Conservation (phyloP, 1,140 invertebrate genomes). For the Lordiphosa collinella region DNA sequence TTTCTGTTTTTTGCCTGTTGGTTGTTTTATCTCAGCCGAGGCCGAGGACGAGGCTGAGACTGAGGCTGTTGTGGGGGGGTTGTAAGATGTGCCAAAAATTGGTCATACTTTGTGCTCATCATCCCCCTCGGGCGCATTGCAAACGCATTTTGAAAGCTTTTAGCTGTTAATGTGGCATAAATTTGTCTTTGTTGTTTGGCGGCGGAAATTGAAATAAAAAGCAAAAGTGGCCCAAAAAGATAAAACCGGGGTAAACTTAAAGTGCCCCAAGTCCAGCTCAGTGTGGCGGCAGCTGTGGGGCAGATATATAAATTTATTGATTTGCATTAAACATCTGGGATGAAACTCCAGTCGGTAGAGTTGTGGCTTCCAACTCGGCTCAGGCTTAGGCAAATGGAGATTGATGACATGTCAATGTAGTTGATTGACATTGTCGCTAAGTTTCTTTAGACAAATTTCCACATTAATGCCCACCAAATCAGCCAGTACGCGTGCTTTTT, state of each 20-base stretch:
- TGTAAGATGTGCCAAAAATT: conserved; percentile 52
- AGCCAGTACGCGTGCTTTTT: no score
- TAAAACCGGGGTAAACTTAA: conserved; percentile 38
- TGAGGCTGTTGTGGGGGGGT: neutral
- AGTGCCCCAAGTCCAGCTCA: conserved; percentile 42
- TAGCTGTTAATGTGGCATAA: conserved; percentile 77
- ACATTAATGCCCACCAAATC: no score
- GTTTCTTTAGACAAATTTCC: neutral
- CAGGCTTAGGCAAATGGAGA: conserved; percentile 39
- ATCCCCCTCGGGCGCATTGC: conserved; percentile 44
- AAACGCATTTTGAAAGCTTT: conserved; percentile 77
- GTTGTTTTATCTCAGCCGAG: conserved; percentile 1
- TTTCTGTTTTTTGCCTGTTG: conserved; percentile 12
- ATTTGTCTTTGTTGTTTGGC: conserved; percentile 74
- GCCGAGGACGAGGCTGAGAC: no score
- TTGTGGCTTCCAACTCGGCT: neutral
- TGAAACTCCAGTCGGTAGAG: conserved; percentile 8
- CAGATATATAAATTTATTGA: conserved; percentile 61
- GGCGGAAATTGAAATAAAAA: conserved; percentile 74
- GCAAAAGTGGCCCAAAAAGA: conserved; percentile 37
- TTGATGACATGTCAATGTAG: conserved; percentile 69
- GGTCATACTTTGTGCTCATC: conserved; percentile 33
- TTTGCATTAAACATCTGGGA: conserved; percentile 54
- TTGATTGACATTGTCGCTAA: conserved; percentile 47
- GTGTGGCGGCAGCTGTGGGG: no score